Base-by-base conservation (phyloP, 2,888 invertebrate species). In the Myathropa florea region DNA sequence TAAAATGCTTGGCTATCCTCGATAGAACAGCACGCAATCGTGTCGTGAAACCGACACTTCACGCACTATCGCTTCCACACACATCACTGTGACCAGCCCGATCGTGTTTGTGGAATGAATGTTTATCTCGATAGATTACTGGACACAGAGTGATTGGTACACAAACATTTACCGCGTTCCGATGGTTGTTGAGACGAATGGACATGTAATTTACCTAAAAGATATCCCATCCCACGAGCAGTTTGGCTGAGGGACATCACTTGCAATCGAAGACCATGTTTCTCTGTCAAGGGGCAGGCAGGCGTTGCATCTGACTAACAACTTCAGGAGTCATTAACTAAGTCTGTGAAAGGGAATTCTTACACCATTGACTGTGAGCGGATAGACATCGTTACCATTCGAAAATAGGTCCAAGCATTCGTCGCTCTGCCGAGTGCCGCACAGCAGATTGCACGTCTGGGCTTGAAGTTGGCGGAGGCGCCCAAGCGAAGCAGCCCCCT, bases 251-350 rank as follows among this genome's bases (percentile, higher is more conserved):
- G 39, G 33, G 39, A 39, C 14, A 39, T 39, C 39, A 39, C 39
- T 14, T 0, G 14, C n/a, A 39, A 39, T 39, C n/a, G 14, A 46
- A n/a, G 18, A 7, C 46, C 7, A 18, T 46, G 46, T 2, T 46
- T 18, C 46, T 4, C 46, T 7, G 46, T 46, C 46, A 7, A 18
- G 18, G 4, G 18, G 46, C 18, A 46, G 46, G 46, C 46, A 46
- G 1, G 33, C 7, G 10, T 33, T 46, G n/a, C 18, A 23, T 23
- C 61, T 57, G 28, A 64, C 30, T 46, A 57, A 81, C 71, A 36
- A 18, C 68, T 81, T 76, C 80, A 80, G 77, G 76, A 80, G 36
- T 72, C 82, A 86, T 82, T 86, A 70, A 78, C 68, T 36, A 73
- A 68, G 68, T 68, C 23, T 21, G 6, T 23, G 57, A n/a, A 23